phyloP scores from a whole-genome alignment of 2,113 vertebrate genomes.

The Leptobrachium leishanense region DNA sequence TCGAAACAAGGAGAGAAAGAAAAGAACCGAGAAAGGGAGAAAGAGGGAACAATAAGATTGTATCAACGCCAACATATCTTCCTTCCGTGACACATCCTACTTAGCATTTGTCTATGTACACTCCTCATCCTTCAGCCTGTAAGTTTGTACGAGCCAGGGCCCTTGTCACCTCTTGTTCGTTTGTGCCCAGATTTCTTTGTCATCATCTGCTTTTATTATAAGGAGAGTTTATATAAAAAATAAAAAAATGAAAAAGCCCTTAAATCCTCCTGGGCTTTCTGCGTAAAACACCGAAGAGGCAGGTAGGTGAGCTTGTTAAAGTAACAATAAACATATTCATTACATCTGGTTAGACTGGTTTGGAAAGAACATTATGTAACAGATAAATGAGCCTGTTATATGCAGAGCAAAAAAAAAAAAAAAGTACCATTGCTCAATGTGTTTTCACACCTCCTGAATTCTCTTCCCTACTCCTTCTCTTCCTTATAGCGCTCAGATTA shows the following conservation, averaged over 20 bases:
- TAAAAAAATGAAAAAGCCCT: constrained; percentile 1
- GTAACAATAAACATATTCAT: constrained; percentile 48
- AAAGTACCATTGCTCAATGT: background rate
- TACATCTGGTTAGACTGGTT: constrained; percentile 42
- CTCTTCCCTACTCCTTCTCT: constrained; percentile 2
- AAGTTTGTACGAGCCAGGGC: no score
- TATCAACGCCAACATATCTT: no score
- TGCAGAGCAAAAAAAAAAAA: background rate
- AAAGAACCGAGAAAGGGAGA: no score
- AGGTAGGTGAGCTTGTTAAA: constrained; percentile 39
- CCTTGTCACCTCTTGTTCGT: no score
- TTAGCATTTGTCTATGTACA: no score
- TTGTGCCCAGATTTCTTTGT: no score
- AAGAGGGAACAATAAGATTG: no score
- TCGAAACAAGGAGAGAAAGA: no score
- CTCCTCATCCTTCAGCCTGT: no score
- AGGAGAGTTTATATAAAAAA: background rate
- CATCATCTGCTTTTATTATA: no score
- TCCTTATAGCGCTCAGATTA: background rate
- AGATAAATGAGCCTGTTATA: background rate
- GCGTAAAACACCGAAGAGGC: constrained; percentile 31
- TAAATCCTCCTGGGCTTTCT: constrained; percentile 21
- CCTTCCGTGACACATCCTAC: no score
- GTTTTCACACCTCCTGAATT: constrained; percentile 35
- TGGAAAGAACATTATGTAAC: constrained; percentile 46